Conservation (phyloP, 2,888 invertebrate species). For the Agrotis clavis region DNA sequence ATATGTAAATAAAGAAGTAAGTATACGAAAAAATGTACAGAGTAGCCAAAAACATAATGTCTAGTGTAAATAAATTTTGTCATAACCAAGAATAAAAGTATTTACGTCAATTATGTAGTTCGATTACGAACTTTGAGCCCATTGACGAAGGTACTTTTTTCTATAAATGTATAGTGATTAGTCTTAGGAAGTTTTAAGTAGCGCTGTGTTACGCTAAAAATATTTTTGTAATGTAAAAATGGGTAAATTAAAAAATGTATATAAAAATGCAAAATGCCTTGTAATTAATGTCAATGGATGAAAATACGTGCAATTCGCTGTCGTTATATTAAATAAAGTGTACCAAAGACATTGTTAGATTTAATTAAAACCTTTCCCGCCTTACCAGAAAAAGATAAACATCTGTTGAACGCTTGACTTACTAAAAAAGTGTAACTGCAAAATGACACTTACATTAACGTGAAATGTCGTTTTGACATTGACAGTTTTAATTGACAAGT, state of each 20-base stretch:
- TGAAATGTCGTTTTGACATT: too few relatives aligned
- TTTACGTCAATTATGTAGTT: conserved; percentile 82
- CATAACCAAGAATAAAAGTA: conserved; percentile 76
- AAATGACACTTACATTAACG: not conserved
- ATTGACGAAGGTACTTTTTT: conserved; percentile 85
- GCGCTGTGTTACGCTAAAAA: conserved; percentile 54
- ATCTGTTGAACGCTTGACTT: too few relatives aligned
- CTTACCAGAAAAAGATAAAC: too few relatives aligned
- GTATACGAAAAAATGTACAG: conserved; percentile 65
- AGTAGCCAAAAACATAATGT: conserved; percentile 40
- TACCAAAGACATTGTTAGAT: conserved; percentile 71
- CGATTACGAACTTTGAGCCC: conserved; percentile 84
- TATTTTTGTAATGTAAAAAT: conserved; percentile 68
- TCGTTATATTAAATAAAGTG: conserved; percentile 81
- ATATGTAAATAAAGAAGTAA: conserved; percentile 58
- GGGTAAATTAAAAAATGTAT: conserved; percentile 57
- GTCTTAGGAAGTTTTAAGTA: conserved; percentile 41
- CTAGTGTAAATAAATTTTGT: conserved; percentile 64
- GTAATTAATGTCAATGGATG: conserved; percentile 81
- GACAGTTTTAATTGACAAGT: too few relatives aligned
- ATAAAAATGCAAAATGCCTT: conserved; percentile 73
- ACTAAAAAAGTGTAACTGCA: too few relatives aligned
- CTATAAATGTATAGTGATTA: conserved; percentile 63
- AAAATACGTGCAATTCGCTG: conserved; percentile 83
- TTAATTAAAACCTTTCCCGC: conserved; percentile 7